Conservation (phyloP, 2,888 invertebrate species). For the Ophion ellenae region DNA sequence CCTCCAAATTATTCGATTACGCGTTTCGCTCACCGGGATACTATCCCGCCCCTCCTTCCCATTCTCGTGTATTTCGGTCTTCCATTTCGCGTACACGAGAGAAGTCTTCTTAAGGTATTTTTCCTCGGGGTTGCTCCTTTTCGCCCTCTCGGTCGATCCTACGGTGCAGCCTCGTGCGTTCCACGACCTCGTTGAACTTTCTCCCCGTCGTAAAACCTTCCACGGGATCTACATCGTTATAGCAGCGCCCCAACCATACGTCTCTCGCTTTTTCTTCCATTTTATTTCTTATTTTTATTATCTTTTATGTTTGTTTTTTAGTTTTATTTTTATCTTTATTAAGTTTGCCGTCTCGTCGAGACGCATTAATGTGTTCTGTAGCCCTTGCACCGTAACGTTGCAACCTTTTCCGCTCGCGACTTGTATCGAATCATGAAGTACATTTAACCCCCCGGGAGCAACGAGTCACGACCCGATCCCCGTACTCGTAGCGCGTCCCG, state of each 20-base stretch:
- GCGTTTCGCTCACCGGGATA: slow-evolving; percentile 26
- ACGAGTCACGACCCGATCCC: slow-evolving; percentile 25
- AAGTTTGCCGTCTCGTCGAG: slow-evolving; percentile 26
- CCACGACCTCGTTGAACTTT: slow-evolving; percentile 36
- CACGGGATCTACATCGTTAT: slow-evolving; percentile 24
- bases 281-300: slow-evolving; percentile 22
- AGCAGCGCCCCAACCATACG: background rate
- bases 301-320: slow-evolving; percentile 10
- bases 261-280: slow-evolving; percentile 19
- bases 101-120: slow-evolving; percentile 33
- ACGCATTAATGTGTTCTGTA: slow-evolving; percentile 35
- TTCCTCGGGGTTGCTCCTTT: slow-evolving; percentile 17
- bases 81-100: slow-evolving; percentile 4
- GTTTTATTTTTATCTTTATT: slow-evolving; percentile 31
- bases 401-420: background rate
- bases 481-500: slow-evolving; percentile 16
- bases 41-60: background rate
- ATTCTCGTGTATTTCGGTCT: slow-evolving; percentile 15
- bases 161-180: background rate
- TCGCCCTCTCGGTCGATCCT: slow-evolving; percentile 30
- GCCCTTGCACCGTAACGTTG: slow-evolving; percentile 12
- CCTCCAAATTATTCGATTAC: slow-evolving; percentile 71
- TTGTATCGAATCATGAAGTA: slow-evolving; percentile 67
- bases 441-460: slow-evolving; percentile 59
- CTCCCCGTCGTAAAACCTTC: slow-evolving; percentile 38